Conservation (phyloP, 2,113 vertebrate species). For the Cheilinus undulatus region DNA sequence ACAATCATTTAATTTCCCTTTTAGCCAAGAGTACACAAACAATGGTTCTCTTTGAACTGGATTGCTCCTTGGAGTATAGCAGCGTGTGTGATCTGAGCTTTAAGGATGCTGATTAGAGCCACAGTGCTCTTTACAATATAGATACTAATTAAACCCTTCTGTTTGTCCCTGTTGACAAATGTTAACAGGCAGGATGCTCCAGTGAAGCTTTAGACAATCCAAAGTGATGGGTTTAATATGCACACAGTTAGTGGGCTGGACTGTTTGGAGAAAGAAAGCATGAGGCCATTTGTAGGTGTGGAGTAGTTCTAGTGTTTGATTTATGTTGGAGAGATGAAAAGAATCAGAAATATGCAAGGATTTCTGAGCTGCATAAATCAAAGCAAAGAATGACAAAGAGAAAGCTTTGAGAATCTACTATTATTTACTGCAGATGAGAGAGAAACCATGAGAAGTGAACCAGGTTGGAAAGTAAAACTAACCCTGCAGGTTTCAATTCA, state of each 20-base stretch:
- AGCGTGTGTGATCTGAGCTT: constrained; percentile 38
- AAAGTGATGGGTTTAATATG: constrained; percentile 15
- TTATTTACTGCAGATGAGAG: constrained; percentile 9
- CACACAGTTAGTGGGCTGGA: background rate
- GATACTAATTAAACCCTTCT: constrained; percentile 32
- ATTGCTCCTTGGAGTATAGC: constrained; percentile 33
- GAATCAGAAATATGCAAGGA: background rate
- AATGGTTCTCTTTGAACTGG: constrained; percentile 37
- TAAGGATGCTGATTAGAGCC: constrained; percentile 39
- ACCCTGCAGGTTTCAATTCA: background rate
- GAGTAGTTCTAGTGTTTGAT: background rate
- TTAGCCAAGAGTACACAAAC: constrained; percentile 43
- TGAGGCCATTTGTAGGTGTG: background rate
- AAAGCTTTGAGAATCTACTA: too few relatives aligned
- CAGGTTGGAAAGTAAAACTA: background rate
- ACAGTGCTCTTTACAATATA: constrained; percentile 2
- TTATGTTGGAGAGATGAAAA: background rate
- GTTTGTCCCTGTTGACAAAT: constrained; percentile 22
- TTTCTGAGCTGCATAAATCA: background rate
- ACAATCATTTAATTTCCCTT: constrained; percentile 38
- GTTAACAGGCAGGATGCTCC: background rate
- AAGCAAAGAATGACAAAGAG: background rate
- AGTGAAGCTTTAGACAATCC: constrained; percentile 12
- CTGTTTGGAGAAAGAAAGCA: background rate
- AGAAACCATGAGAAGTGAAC: background rate